A percentile compares a stretch with the other conserved stretches of the same genome.
These are phyloP conservation scores for Vimba vimba DNA, from an alignment of 2,113 vertebrate species.

Conservation along the genomic window DNA sequence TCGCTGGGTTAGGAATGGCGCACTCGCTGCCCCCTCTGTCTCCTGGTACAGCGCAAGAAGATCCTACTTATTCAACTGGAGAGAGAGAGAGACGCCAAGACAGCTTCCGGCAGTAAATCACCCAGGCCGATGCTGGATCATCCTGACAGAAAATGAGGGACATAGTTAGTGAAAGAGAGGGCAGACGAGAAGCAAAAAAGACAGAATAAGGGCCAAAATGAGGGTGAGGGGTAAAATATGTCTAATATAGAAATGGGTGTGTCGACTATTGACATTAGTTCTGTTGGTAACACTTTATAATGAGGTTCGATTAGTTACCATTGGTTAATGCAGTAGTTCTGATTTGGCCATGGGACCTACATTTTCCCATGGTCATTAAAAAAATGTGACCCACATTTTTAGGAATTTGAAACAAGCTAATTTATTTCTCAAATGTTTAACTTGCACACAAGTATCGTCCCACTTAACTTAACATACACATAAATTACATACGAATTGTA, in stretches of 20 bases:
- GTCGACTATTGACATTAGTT: slow-evolving; percentile 26
- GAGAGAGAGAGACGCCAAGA: slow-evolving; percentile 3
- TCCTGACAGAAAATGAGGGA: slow-evolving; percentile 4
- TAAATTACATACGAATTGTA: too few relatives aligned
- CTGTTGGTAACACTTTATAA: background rate
- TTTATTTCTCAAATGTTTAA: too few relatives aligned
- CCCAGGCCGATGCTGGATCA: background rate
- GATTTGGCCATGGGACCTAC: too few relatives aligned
- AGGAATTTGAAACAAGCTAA: too few relatives aligned
- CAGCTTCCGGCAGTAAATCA: slow-evolving; percentile 28
- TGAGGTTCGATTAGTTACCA: too few relatives aligned
- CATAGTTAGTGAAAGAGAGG: background rate
- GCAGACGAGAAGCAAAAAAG: background rate
- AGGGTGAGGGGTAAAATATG: background rate
- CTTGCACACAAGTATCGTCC: too few relatives aligned
- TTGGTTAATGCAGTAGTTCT: too few relatives aligned
- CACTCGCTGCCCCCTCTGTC: slow-evolving; percentile 46
- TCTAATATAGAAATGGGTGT: slow-evolving; percentile 1
- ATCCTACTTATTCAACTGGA: slow-evolving; percentile 44
- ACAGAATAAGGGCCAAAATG: slow-evolving; percentile 7
- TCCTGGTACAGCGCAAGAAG: slow-evolving; percentile 39
- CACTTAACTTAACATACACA: too few relatives aligned
- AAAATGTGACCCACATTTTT: too few relatives aligned
- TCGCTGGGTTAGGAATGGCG: slow-evolving; percentile 34
- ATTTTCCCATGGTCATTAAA: too few relatives aligned